These are phyloP conservation scores for Amiota communis DNA, from an alignment of 2,888 invertebrate species.

Conservation along the genomic window DNA sequence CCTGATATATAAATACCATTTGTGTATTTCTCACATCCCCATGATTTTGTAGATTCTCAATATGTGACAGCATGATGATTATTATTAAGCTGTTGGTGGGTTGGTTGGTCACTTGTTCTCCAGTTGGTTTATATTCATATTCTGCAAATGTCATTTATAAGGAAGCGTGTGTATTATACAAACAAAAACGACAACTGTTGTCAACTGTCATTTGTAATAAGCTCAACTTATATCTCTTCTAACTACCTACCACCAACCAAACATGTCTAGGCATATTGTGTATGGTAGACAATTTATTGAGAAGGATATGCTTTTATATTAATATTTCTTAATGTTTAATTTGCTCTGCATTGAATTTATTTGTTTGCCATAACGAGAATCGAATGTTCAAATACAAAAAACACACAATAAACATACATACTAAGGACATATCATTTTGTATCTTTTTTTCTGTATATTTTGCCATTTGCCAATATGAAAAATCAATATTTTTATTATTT, in stretches of 20 bases:
- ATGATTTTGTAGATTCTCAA: neutral
- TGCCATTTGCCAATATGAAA: conserved; percentile 8
- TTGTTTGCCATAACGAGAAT: conserved; percentile 35
- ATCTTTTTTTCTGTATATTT: conserved; percentile 3
- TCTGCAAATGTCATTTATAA: neutral
- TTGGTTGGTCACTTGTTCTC: neutral
- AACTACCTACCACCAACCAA: too few species aligned
- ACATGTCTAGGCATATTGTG: too few species aligned
- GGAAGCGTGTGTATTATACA: neutral
- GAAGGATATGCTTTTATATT: conserved; percentile 6
- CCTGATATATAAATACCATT: too few species aligned
- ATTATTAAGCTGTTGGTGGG: conserved; percentile 3
- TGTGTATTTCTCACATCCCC: neutral
- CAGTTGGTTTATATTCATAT: neutral
- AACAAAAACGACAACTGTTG: neutral
- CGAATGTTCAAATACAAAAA: conserved; percentile 24
- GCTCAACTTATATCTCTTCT: neutral
- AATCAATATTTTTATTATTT: conserved; percentile 25
- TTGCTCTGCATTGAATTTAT: conserved; percentile 42
- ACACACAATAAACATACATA: too few species aligned
- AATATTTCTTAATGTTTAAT: conserved; percentile 19
- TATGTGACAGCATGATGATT: neutral
- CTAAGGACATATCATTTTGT: too few species aligned
- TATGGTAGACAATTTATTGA: too few species aligned
- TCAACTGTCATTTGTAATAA: conserved; percentile 8